phyloP scores from a whole-genome alignment of 2,113 vertebrate genomes.

The Apus apus region DNA sequence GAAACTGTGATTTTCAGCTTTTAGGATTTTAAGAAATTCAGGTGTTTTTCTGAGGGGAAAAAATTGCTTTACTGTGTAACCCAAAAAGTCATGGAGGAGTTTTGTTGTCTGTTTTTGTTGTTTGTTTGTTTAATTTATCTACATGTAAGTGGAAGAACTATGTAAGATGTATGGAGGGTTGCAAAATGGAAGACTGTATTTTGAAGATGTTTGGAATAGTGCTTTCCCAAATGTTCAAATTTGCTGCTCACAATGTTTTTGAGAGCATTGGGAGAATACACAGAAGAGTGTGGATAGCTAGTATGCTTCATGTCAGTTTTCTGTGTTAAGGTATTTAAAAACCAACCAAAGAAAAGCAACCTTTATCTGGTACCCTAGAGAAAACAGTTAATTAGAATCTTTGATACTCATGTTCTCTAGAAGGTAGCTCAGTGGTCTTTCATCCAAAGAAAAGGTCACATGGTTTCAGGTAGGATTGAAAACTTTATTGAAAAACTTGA shows the following conservation, averaged over 20 bases:
- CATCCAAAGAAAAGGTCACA: not conserved
- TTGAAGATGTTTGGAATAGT: not conserved
- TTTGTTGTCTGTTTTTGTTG: no score
- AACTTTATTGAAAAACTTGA: not conserved
- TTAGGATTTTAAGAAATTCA: not conserved
- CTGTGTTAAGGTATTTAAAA: not conserved
- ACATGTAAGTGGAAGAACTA: not conserved
- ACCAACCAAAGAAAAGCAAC: not conserved
- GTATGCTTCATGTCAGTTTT: not conserved
- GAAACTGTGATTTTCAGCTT: not conserved
- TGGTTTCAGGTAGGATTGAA: not conserved
- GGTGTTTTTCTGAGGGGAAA: not conserved
- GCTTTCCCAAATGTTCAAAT: not conserved
- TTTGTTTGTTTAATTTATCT: not conserved
- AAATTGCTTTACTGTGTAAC: not conserved
- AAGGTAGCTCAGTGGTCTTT: not conserved
- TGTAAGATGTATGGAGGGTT: not conserved
- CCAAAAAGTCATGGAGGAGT: not conserved
- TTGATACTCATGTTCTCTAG: not conserved
- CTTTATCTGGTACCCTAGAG: not conserved
- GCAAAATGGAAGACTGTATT: not conserved
- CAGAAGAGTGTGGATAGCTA: not conserved
- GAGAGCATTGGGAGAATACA: not conserved
- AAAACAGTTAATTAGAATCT: not conserved
- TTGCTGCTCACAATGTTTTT: not conserved